Base-by-base conservation (phyloP, 2,113 vertebrate genomes). In the Trochalopteron elliotii region DNA sequence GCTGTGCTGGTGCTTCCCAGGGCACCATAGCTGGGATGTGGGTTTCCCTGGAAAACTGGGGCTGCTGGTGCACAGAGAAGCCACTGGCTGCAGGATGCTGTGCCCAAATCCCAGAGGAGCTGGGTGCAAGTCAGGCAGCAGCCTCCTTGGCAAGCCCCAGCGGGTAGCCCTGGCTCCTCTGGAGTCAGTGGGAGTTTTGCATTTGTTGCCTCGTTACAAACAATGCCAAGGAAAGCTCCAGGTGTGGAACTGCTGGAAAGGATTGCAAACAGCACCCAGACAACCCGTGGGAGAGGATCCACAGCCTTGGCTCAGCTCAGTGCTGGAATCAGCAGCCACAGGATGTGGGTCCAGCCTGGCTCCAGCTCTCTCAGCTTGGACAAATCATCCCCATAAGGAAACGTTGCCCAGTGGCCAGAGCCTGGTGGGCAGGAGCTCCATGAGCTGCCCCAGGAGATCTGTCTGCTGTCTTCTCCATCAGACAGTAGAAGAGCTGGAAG, bases 71-170 rank as follows among this genome's bases (percentile, higher is more conserved):
- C 47, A 33, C n/a, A 33, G 68, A 39, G 49, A 5, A 40, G 24
- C 35, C 49, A 15, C 1, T 1, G 3, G n/a, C 24, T 76, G 45
- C 21, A 19, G 27, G 19, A 30, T 0, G 2, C 63, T 1, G 0
- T 79, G 75, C 55, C 74, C 35, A 45, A 39, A 86, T 65, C 39
- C 31, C 9, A 0, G 11, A 17, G 47, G 59, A 83, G 5, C 15
- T 59, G 75, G 40, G 4, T 56, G 12, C 21, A 18, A 24, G 13
- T 10, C 63, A 30, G 71, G 55, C 59, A 74, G 47, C 87, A 80
- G 60, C 16, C 42, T 81, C 55, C 52, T 81, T 42, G 39, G 55
- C 68, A 77, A 88, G 76, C 31, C 35, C 21, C 83, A 80, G 59
- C 0, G 0, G 69, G 63, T 1, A 15, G 64, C 28, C 68, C 78